Evolutionary conservation across 1,140 invertebrate species (phyloP).

Genomic region (Dryas iulia): DNA sequence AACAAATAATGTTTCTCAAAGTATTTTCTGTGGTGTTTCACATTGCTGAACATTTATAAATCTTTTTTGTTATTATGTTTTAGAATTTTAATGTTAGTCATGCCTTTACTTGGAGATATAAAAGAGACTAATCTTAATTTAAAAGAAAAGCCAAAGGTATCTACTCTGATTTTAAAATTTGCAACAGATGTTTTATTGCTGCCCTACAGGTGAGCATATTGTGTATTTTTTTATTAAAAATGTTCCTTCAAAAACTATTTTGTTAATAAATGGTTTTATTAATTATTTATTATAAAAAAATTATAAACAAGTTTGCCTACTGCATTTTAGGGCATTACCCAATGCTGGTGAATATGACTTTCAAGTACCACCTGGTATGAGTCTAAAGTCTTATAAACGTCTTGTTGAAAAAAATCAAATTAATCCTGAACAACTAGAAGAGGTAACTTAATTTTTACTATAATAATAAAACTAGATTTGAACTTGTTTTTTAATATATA

Average conservation of each 20-base stretch:
- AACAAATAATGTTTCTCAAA: not conserved
- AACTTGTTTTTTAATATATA: no score
- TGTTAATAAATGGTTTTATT: no score
- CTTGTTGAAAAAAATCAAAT: constrained; percentile 88
- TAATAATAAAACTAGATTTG: not conserved
- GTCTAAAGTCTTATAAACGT: constrained; percentile 88
- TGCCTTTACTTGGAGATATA: constrained; percentile 87
- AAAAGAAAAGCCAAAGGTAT: constrained; percentile 83
- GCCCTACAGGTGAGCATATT: constrained; percentile 87
- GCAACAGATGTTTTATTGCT: constrained; percentile 91
- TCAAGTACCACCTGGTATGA: constrained; percentile 89
- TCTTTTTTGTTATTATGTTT: constrained; percentile 43
- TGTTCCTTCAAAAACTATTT: no score
- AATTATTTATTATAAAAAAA: no score
- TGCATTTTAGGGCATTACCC: constrained; percentile 65
- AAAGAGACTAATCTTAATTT: constrained; percentile 75
- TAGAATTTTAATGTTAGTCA: constrained; percentile 89
- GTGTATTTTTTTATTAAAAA: no score
- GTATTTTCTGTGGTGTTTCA: no score
- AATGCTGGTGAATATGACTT: constrained; percentile 78
- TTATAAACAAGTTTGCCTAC: not conserved
- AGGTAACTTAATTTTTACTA: constrained; percentile 73
- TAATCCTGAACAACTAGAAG: constrained; percentile 91
- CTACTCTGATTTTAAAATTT: constrained; percentile 87
- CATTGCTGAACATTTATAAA: no score